These are phyloP conservation scores for Microtus richardsoni DNA, from an alignment of 2,113 vertebrate genomes.

Conservation along the genomic window DNA sequence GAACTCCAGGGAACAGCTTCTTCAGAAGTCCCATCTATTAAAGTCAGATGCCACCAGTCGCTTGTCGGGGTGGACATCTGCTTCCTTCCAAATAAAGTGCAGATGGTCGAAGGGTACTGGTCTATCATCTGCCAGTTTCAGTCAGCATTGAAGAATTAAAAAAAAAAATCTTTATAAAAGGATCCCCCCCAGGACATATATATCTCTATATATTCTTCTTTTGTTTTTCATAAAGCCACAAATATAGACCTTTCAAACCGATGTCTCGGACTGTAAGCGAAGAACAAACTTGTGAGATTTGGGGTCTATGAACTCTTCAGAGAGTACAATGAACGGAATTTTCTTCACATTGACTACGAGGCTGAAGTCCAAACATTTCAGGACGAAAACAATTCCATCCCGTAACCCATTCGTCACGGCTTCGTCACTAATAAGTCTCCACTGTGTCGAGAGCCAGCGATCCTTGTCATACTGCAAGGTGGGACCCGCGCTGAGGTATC, in stretches of 20 bases:
- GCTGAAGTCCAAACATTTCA: conserved; percentile 90
- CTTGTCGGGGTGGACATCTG: background rate
- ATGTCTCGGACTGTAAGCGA: conserved; percentile 89
- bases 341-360: conserved; percentile 90
- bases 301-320: conserved; percentile 90
- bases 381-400: conserved; percentile 86
- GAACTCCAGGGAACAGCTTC: conserved; percentile 53
- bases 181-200: conserved; percentile 52
- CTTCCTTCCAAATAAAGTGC: conserved; percentile 88
- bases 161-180: conserved; percentile 69
- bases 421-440: conserved; percentile 89
- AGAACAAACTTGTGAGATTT: conserved; percentile 90
- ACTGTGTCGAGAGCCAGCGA: conserved; percentile 89
- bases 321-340: conserved; percentile 90
- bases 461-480: conserved; percentile 88
- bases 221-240: conserved; percentile 62
- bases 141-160: conserved; percentile 78
- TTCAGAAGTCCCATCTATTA: conserved; percentile 61
- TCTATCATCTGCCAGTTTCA: conserved; percentile 85
- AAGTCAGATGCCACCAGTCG: background rate
- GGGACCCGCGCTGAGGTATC: conserved; percentile 88
- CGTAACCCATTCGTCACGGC: conserved; percentile 87
- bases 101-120: conserved; percentile 86
- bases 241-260: conserved; percentile 82
- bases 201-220: conserved; percentile 29